Conservation (phyloP, 2,888 invertebrate species). For the Leptopilina drosophilae region DNA sequence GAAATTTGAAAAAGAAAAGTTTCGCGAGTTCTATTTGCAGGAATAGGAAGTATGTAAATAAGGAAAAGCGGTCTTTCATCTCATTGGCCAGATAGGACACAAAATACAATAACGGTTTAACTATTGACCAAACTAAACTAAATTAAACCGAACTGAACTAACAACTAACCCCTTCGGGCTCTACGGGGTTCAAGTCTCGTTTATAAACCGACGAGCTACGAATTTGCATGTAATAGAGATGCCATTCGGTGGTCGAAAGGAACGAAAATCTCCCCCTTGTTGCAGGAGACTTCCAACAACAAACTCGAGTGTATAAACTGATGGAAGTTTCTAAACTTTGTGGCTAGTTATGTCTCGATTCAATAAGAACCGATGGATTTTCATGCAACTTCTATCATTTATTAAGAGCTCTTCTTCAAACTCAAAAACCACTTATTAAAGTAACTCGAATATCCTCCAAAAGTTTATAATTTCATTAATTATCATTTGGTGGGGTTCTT, state of each 20-base stretch:
- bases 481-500: not conserved
- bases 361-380: not conserved
- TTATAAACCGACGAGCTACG: constrained; percentile 27
- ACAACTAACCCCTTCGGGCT: constrained; percentile 50
- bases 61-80: constrained; percentile 50
- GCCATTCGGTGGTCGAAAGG: constrained; percentile 34
- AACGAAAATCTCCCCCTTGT: constrained; percentile 21
- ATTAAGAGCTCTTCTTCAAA: constrained; percentile 6
- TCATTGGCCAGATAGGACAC: constrained; percentile 44
- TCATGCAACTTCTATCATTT: constrained; percentile 9
- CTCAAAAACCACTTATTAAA: not conserved
- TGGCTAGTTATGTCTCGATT: constrained; percentile 3
- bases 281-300: not conserved
- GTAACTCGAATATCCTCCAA: not conserved
- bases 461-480: constrained; percentile 12
- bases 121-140: constrained; percentile 66
- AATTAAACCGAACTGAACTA: constrained; percentile 61
- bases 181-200: constrained; percentile 25
- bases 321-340: constrained; percentile 22
- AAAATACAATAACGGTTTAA: constrained; percentile 64
- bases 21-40: constrained; percentile 63
- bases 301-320: constrained; percentile 10
- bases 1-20: constrained; percentile 57
- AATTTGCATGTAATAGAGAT: constrained; percentile 37
- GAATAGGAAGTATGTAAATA: constrained; percentile 61